Conservation (phyloP, 2,113 vertebrate genomes). For the Eulacestoma nigropectus region DNA sequence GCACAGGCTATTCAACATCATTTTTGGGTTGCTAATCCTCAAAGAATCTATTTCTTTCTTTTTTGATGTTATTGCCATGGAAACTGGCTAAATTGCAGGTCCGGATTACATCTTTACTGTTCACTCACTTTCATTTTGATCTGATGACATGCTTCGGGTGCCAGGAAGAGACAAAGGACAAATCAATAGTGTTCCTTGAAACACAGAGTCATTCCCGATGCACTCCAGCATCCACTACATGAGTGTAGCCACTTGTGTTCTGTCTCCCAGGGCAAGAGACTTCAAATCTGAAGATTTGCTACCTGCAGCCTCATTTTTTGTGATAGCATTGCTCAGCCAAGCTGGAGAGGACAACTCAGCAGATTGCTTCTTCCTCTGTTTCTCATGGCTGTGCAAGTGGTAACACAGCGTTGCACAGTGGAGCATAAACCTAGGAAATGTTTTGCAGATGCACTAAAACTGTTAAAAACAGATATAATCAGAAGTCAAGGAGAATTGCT, state of each 20-base stretch:
- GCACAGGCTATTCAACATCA: background rate
- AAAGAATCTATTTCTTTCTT: background rate
- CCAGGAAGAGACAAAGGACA: background rate
- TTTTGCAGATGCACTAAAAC: background rate
- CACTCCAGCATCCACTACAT: background rate
- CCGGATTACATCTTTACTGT: background rate
- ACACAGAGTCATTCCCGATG: background rate
- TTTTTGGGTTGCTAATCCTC: background rate
- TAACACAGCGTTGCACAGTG: background rate
- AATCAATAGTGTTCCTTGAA: background rate
- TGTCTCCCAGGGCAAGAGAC: background rate
- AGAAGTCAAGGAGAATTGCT: background rate
- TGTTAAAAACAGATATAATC: background rate
- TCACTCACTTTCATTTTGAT: background rate
- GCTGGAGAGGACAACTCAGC: background rate
- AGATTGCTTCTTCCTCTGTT: background rate
- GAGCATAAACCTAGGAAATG: background rate
- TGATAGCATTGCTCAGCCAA: background rate
- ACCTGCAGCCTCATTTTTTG: background rate
- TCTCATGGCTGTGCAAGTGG: background rate
- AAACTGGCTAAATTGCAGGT: background rate
- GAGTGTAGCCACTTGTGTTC: background rate
- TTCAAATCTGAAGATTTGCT: background rate
- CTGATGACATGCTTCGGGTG: background rate
- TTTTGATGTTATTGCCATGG: background rate